phyloP scores from a whole-genome alignment of 2,888 invertebrate genomes.

The Nebria salina region DNA sequence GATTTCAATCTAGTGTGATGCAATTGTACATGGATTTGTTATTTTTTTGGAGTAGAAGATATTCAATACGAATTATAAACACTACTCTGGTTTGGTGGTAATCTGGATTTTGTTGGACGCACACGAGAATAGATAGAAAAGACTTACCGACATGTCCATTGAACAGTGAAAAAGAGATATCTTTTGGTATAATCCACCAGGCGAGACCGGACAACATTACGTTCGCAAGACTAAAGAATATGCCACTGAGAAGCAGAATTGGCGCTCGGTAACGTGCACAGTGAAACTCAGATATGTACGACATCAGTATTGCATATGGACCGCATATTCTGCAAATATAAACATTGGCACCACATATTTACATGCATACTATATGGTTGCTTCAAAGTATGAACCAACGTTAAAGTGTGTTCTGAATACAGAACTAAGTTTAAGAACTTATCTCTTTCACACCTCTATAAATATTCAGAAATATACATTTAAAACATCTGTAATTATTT shows the following conservation, averaged over 20 bases:
- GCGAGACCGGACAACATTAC: slow-evolving; percentile 48
- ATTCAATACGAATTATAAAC: slow-evolving; percentile 33
- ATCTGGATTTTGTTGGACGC: slow-evolving; percentile 30
- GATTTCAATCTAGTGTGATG: not conserved
- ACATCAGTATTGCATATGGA: slow-evolving; percentile 50
- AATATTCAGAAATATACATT: too few species aligned
- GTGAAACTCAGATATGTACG: slow-evolving; percentile 49
- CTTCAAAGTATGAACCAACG: not conserved
- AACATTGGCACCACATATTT: not conserved
- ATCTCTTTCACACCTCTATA: too few species aligned
- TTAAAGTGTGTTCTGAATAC: not conserved
- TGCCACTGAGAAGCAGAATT: slow-evolving; percentile 48
- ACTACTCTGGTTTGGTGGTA: slow-evolving; percentile 15
- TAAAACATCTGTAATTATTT: too few species aligned
- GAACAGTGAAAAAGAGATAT: slow-evolving; percentile 44
- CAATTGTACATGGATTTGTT: not conserved
- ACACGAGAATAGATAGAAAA: not conserved
- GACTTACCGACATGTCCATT: slow-evolving; percentile 36
- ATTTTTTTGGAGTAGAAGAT: not conserved
- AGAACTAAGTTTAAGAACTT: not conserved
- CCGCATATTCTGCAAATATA: slow-evolving; percentile 41
- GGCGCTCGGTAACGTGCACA: slow-evolving; percentile 49
- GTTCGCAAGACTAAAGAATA: slow-evolving; percentile 49
- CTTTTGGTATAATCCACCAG: slow-evolving; percentile 46
- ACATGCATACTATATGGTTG: not conserved